phyloP scores from a whole-genome alignment of 2,797 vertebrate species.

The Microcaecilia unicolor region DNA sequence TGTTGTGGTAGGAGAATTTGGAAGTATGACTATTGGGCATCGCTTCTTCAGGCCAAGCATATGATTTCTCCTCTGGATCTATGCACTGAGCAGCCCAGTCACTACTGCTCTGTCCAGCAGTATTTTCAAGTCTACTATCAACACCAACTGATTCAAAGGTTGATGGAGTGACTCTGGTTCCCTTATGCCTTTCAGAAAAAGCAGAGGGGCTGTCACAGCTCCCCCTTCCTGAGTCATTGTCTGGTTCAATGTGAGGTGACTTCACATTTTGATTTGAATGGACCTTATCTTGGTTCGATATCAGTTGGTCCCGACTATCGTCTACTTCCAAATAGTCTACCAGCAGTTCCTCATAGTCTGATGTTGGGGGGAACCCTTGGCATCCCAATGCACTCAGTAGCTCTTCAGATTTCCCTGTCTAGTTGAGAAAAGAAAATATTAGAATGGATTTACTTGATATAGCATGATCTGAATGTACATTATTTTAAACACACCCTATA shows the following conservation, averaged over 20 bases:
- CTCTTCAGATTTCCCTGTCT: slow-evolving; percentile 79
- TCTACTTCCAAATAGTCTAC: slow-evolving; percentile 84
- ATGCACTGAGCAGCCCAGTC: slow-evolving; percentile 5
- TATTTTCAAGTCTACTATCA: slow-evolving; percentile 18
- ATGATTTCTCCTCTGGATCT: slow-evolving; percentile 31
- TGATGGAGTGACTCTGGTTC: slow-evolving; percentile 14
- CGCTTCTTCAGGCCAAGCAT: slow-evolving; percentile 63
- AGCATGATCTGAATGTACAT: too few relatives aligned
- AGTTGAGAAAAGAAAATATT: slow-evolving; percentile 26
- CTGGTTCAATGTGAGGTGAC: slow-evolving; percentile 45
- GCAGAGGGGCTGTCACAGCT: slow-evolving; percentile 85
- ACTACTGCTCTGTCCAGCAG: slow-evolving; percentile 3
- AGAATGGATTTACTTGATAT: too few relatives aligned
- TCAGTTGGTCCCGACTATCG: slow-evolving; percentile 61
- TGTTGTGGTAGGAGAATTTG: slow-evolving; percentile 53
- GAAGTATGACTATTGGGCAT: slow-evolving; percentile 34
- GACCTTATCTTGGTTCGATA: slow-evolving; percentile 46
- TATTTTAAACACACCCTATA: too few relatives aligned
- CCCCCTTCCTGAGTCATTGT: slow-evolving; percentile 79
- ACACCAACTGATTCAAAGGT: slow-evolving; percentile 5
- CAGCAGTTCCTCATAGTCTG: slow-evolving; percentile 72
- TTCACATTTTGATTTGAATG: slow-evolving; percentile 38
- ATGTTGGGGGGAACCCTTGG: slow-evolving; percentile 71
- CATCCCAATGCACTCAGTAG: slow-evolving; percentile 69
- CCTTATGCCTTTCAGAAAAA: slow-evolving; percentile 64